A percentile compares a stretch with the other conserved stretches of the same genome.
Evolutionary conservation across 2,888 invertebrate genomes (phyloP).

Genomic region (Caradrina kadenii): DNA sequence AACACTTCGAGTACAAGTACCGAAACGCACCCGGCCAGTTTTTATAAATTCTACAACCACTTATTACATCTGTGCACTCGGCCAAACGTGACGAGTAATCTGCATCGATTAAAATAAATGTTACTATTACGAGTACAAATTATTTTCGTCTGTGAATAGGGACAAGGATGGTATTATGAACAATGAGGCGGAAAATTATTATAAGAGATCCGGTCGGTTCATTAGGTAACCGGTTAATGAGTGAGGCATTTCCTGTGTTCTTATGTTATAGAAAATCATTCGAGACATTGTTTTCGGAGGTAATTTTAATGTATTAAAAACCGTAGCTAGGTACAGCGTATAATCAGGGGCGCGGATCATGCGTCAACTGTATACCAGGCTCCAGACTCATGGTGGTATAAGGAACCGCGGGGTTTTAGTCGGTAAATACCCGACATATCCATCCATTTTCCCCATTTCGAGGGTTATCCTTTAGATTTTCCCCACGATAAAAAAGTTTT

Average conservation of each 20-base stretch:
- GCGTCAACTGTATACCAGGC: too few species aligned
- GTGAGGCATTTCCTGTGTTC: constrained; percentile 46
- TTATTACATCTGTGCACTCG: constrained; percentile 61
- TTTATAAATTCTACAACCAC: constrained; percentile 58
- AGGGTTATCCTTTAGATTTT: too few species aligned
- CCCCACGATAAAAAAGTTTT: not conserved
- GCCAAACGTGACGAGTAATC: constrained; percentile 60
- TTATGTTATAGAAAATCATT: constrained; percentile 39
- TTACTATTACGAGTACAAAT: constrained; percentile 51
- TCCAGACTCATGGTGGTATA: too few species aligned
- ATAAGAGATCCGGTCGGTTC: constrained; percentile 70
- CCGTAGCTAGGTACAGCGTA: too few species aligned
- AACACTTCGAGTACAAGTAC: too few species aligned
- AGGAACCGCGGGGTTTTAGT: too few species aligned
- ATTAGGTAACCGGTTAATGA: constrained; percentile 59
- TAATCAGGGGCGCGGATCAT: too few species aligned
- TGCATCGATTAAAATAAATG: constrained; percentile 61
- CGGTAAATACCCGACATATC: too few species aligned
- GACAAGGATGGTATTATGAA: constrained; percentile 72
- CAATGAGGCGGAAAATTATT: constrained; percentile 73
- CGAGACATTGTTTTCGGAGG: constrained; percentile 16
- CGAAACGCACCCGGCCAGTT: not conserved
- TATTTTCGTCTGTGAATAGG: constrained; percentile 68
- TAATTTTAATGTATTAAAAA: constrained; percentile 21
- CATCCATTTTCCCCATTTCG: too few species aligned